Conservation (phyloP, 2,888 invertebrate species). For the Harpalus rubripes region DNA sequence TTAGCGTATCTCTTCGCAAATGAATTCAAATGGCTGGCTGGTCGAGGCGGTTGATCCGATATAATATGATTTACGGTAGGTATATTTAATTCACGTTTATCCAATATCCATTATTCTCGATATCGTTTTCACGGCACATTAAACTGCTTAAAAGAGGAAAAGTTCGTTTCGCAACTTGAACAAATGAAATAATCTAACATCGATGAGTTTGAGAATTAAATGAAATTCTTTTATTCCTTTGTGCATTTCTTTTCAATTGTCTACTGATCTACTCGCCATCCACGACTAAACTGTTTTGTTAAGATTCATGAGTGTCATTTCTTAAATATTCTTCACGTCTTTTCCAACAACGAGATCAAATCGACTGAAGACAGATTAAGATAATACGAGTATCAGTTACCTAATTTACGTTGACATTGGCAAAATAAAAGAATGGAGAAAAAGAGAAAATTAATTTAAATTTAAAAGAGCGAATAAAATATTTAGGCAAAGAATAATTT, state of each 20-base stretch:
- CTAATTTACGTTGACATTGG: neutral
- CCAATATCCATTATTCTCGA: slow-evolving; percentile 64
- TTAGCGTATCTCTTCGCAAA: slow-evolving; percentile 55
- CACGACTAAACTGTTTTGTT: slow-evolving; percentile 1
- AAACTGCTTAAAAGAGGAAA: slow-evolving; percentile 54
- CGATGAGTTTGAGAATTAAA: slow-evolving; percentile 50
- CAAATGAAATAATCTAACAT: slow-evolving; percentile 61
- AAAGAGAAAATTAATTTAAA: neutral
- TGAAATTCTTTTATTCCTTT: slow-evolving; percentile 53
- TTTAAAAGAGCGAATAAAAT: neutral
- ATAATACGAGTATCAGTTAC: neutral
- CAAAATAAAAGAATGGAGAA: neutral
- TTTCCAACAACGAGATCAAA: neutral
- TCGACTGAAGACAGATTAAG: neutral
- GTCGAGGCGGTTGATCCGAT: slow-evolving; percentile 40
- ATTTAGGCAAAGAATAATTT: too few relatives aligned
- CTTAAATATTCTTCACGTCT: slow-evolving; percentile 9
- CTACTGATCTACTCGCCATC: slow-evolving; percentile 35
- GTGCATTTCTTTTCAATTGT: slow-evolving; percentile 36
- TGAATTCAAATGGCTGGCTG: slow-evolving; percentile 54
- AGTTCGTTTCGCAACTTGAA: slow-evolving; percentile 51
- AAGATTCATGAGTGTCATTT: slow-evolving; percentile 18
- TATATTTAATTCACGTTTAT: slow-evolving; percentile 63
- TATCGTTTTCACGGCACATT: slow-evolving; percentile 64
- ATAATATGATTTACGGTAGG: slow-evolving; percentile 54